Percentiles rank a stretch among this genome's conserved stretches.
phyloP scores from a whole-genome alignment of 2,113 vertebrate genomes.

The Oreocharis arfaki region DNA sequence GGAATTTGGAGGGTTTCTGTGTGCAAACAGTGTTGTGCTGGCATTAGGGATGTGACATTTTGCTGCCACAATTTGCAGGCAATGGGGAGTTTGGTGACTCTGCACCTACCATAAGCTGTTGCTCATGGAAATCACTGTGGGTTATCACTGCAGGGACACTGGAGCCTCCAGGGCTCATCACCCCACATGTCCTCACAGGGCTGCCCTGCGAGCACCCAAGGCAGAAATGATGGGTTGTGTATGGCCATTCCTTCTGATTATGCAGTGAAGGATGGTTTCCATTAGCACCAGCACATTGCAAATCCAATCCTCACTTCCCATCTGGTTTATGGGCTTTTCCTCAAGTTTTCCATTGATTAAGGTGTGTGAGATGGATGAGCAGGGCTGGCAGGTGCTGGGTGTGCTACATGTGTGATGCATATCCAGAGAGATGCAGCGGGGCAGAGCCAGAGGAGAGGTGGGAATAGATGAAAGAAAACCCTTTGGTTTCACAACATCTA shows the following conservation, averaged over 20 bases:
- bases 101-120: not conserved
- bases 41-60: not conserved
- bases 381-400: not conserved
- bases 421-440: fast-evolving
- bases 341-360: not conserved
- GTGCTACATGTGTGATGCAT: fast-evolving
- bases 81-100: not conserved
- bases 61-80: not conserved
- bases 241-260: not conserved
- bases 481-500: not conserved
- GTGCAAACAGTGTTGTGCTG: not conserved
- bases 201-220: not conserved
- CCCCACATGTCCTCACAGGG: not conserved
- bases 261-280: not conserved
- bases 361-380: not conserved
- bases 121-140: not conserved
- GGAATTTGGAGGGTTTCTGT: not conserved
- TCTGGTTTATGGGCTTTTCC: not conserved
- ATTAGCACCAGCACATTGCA: not conserved
- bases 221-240: not conserved
- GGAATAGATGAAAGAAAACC: not conserved
- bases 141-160: not conserved
- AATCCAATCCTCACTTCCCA: not conserved
- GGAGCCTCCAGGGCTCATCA: not conserved
- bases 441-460: not conserved